Percentiles rank a stretch among this genome's conserved stretches.
phyloP scores from a whole-genome alignment of 35 echinoderm and acorn worm species.

The Lytechinus pictus region DNA sequence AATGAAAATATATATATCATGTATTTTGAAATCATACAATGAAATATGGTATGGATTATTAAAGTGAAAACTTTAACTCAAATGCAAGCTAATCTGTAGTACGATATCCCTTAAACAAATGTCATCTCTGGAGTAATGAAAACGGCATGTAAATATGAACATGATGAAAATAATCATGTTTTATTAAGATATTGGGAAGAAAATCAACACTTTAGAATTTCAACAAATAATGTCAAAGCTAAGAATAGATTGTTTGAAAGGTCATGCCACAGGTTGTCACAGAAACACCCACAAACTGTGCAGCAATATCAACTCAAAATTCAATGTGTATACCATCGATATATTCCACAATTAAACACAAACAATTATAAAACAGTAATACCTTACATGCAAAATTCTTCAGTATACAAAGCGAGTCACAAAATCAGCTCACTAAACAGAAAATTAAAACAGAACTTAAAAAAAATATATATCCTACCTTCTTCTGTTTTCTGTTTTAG shows the following conservation, averaged over 20 bases:
- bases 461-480: conserved; percentile 53
- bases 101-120: background rate
- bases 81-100: background rate
- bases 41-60: background rate
- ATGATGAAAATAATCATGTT: background rate
- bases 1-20: background rate
- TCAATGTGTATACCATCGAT: background rate
- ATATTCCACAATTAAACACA: background rate
- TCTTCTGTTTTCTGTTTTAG: conserved; percentile 71
- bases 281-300: background rate
- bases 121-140: background rate
- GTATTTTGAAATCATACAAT: background rate
- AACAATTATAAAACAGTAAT: background rate
- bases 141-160: background rate
- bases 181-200: background rate
- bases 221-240: background rate
- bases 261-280: background rate
- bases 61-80: background rate
- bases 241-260: background rate
- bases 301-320: background rate
- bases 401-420: background rate
- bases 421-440: background rate
- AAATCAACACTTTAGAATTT: background rate
- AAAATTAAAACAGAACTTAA: background rate
- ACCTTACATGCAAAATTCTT: background rate